Evolutionary conservation across 2,797 vertebrate genomes (phyloP).

Genomic region (Girardinus metallicus): DNA sequence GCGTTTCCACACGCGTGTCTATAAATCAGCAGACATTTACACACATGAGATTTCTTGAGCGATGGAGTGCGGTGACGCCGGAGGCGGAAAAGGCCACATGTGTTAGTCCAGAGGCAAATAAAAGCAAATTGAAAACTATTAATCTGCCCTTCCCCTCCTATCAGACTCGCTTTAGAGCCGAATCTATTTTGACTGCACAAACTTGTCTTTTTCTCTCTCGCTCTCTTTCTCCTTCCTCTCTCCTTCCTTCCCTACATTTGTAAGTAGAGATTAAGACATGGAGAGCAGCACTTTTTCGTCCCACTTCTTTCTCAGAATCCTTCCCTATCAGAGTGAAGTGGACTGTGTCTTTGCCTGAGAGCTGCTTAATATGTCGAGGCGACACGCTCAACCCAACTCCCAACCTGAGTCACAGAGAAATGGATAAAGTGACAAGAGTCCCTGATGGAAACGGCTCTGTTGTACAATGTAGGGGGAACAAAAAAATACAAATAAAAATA

Average conservation of each 20-base stretch:
- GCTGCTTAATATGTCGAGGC: constrained; percentile 32
- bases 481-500: not conserved
- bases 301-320: constrained; percentile 31
- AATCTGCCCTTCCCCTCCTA: constrained; percentile 52
- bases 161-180: constrained; percentile 48
- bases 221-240: not conserved
- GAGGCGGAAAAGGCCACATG: constrained; percentile 48
- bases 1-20: not conserved
- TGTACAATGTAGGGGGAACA: constrained; percentile 11
- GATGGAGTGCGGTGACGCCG: constrained; percentile 20
- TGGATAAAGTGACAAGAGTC: constrained; percentile 19
- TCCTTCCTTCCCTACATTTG: not conserved
- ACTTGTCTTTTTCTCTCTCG: constrained; percentile 4
- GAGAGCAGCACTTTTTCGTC: constrained; percentile 4
- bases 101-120: constrained; percentile 65
- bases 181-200: constrained; percentile 34
- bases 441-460: constrained; percentile 38
- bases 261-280: constrained; percentile 20
- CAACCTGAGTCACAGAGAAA: constrained; percentile 39
- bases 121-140: constrained; percentile 69
- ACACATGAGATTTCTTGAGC: constrained; percentile 4
- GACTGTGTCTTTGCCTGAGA: constrained; percentile 7
- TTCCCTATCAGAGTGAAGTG: constrained; percentile 14
- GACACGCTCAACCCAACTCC: not conserved
- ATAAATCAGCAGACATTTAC: constrained; percentile 3